Conservation (phyloP, 2,888 invertebrate genomes). For the Boloria selene region DNA sequence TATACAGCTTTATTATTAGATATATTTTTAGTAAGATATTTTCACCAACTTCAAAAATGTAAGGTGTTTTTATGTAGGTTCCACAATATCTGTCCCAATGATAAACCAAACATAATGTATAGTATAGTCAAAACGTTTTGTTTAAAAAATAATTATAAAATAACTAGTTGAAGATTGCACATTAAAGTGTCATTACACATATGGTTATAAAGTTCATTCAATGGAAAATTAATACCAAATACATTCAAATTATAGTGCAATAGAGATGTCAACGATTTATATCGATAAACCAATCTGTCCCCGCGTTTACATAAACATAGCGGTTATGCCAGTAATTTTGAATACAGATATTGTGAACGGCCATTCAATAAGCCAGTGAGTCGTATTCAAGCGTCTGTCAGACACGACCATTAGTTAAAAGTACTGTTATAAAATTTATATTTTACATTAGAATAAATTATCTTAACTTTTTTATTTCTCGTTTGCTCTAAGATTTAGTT, state of each 20-base stretch:
- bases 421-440: slow-evolving; percentile 25
- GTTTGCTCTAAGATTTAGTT: slow-evolving; percentile 3
- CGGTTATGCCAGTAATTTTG: slow-evolving; percentile 45
- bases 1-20: too few species aligned
- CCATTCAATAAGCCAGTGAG: slow-evolving; percentile 27
- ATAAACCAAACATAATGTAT: too few species aligned
- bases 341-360: slow-evolving; percentile 37
- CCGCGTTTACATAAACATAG: slow-evolving; percentile 48
- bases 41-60: too few species aligned
- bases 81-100: too few species aligned
- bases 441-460: slow-evolving; percentile 18
- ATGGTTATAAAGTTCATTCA: slow-evolving; percentile 18
- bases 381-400: slow-evolving; percentile 43
- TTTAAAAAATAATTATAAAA: neutral
- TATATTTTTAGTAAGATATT: too few species aligned
- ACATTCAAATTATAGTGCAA: slow-evolving; percentile 37
- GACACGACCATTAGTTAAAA: slow-evolving; percentile 25
- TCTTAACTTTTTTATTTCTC: slow-evolving; percentile 3
- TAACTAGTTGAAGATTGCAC: neutral
- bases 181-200: slow-evolving; percentile 11
- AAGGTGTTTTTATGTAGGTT: too few species aligned
- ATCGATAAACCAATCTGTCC: slow-evolving; percentile 43
- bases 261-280: slow-evolving; percentile 43
- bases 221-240: slow-evolving; percentile 33
- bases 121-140: too few species aligned